Conservation (phyloP, 2,113 vertebrate genomes). For the Pongo pygmaeus region DNA sequence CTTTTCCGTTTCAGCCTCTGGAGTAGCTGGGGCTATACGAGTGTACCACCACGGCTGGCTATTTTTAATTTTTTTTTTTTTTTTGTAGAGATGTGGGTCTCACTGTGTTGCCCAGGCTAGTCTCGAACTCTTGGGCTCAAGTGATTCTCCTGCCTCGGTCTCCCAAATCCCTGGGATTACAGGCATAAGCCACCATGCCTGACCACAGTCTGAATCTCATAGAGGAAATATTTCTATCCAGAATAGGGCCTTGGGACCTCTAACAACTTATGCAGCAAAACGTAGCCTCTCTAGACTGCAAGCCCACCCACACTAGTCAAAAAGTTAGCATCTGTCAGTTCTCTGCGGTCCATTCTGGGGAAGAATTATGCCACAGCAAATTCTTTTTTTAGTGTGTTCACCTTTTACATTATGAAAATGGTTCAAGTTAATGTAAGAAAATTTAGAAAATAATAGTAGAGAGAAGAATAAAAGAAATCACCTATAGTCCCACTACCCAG, state of each 20-base stretch:
- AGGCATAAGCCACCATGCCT: no score
- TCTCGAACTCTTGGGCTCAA: no score
- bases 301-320: no score
- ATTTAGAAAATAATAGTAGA: background rate
- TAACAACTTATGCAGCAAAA: background rate
- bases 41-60: no score
- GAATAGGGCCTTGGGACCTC: background rate
- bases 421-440: conserved; percentile 11
- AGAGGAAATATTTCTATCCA: background rate
- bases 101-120: no score
- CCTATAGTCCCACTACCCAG: background rate
- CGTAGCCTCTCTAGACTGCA: background rate
- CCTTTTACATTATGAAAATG: background rate
- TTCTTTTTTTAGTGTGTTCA: background rate
- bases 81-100: no score
- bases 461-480: background rate
- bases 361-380: background rate
- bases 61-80: no score
- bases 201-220: background rate
- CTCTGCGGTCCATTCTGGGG: background rate
- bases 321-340: background rate
- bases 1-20: no score
- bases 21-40: no score
- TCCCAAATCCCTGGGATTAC: no score
- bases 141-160: no score